Base-by-base conservation (phyloP, 2,113 vertebrate species). In the Xiphophorus hellerii region DNA sequence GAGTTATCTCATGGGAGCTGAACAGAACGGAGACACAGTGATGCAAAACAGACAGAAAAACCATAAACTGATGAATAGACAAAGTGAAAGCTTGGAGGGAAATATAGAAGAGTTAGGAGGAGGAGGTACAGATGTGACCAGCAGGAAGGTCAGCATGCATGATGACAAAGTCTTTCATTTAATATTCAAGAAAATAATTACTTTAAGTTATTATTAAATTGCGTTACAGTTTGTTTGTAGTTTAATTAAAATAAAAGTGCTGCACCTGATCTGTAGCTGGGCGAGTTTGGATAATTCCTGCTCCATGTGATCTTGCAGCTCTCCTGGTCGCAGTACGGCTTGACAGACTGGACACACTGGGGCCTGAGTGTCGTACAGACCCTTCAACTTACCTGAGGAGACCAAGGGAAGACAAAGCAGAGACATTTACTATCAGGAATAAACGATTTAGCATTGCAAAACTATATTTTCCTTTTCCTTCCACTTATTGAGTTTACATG, bases 241-340 rank as follows among this genome's bases (percentile, higher is more conserved):
- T 30, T 73, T 33, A 69, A 66, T 67, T 11, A 51, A 74, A 48
- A 37, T 63, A 33, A 39, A 4, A 42, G 39, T 8, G 1, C 3
- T n/a, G 15, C 96, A 99, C 98, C 97, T 97, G 91, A 96, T 84
- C 35, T 97, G 96, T 71, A 96, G 92, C 62, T 99, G 97, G 0
- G 96, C 93, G 30, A 99, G 95, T 85, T 96, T 96, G 84, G 95
- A 92, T 86, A 99, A 83, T 85, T 99, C 98, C 90, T 98, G 96
- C 80, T 98, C 96, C 97, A 99, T 96, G 90, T 99, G 98, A 0
- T 97, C 97, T 75, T 97, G 97, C 84, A 99, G 90, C 83, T 99
- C 97, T 25, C 96, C 96, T 0, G 97, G 96, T 72, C 96, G 94
- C 81, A 99, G 94, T 30, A 97, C 87, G 30, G 96, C 89, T 88